Base-by-base conservation (phyloP, 2,113 vertebrate genomes). In the Trogon surrucura region DNA sequence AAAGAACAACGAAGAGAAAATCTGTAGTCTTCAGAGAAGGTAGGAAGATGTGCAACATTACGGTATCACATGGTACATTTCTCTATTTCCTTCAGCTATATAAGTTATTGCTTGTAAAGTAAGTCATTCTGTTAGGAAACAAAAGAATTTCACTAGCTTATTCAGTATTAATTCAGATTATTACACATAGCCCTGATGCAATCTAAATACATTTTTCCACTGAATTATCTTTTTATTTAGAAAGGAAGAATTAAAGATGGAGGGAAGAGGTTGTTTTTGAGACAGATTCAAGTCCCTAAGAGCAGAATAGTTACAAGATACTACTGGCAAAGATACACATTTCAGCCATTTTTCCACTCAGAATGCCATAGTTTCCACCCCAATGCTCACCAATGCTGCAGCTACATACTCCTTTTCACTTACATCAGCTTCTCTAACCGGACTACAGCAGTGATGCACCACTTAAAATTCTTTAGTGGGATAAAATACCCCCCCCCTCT, bases 401-500 rank as follows among this genome's bases (percentile, higher is more conserved):
- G 25, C 23, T 60, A 66, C 16, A 29, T 4, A 32, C 27, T 70
- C 30, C 36, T 47, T 80, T 91, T 88, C 60, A 92, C 89, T 72
- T 45, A 45, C 36, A 67, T 50, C 44, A 90, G 34, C 32, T 67
- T 61, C 58, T 57, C 88, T 38, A 77, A 58, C 34, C 67, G 80
- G 50, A 47, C 66, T 61, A 21, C 32, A 61, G 56, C 48, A 25
- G 17, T 44, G 71, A 88, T 77, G 50, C 15, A 86, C 58, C 56
- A 94, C 83, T 94, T 96, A 91, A 91, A 94, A 96, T 74, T 86
- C 91, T 69, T 92, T 4, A 67, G 60, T 58, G n/a, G 86, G 71
- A 85, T 71, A 44, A 90, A 90, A 82, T 21, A 60, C 66, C 50
- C 80, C 69, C 22, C 10, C 22, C 9, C 78, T 84, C 45, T 16